Conservation (phyloP, 1,140 invertebrate species). For the Ceratitis capitata region DNA sequence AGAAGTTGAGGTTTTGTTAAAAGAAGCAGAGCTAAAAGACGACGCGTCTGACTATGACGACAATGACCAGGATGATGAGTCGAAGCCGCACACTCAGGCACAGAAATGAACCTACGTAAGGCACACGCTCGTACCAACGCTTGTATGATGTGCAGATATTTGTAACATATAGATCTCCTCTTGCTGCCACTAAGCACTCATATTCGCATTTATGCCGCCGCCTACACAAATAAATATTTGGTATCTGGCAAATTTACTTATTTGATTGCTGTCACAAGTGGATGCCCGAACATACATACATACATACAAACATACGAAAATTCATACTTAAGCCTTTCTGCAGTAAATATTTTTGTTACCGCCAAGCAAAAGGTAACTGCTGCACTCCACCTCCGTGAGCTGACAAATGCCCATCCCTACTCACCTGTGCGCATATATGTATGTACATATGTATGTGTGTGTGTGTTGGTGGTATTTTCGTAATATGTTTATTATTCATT, state of each 20-base stretch:
- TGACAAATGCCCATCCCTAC: not conserved
- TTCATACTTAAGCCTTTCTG: too few relatives aligned
- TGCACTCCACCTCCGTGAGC: not conserved
- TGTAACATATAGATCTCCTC: not conserved
- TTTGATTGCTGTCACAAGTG: not conserved
- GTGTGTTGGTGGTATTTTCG: constrained; percentile 49
- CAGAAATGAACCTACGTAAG: not conserved
- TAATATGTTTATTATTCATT: constrained; percentile 65
- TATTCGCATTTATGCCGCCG: not conserved
- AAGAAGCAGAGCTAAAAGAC: not conserved
- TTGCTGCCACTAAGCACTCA: not conserved
- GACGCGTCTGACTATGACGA: not conserved
- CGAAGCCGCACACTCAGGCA: not conserved
- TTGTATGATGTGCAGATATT: not conserved
- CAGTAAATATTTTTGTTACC: not conserved
- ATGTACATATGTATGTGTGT: too few relatives aligned
- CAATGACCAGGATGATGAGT: not conserved
- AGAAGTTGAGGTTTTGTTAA: too few relatives aligned
- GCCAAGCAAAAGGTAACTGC: not conserved
- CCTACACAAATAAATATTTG: constrained; percentile 56
- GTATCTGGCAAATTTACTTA: constrained; percentile 48
- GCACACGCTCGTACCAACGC: not conserved
- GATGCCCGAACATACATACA: not conserved
- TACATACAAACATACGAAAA: too few relatives aligned
- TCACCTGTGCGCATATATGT: constrained; percentile 51